These are phyloP conservation scores for Coregonus ussuriensis DNA, from an alignment of 2,797 vertebrate genomes.

Conservation along the genomic window DNA sequence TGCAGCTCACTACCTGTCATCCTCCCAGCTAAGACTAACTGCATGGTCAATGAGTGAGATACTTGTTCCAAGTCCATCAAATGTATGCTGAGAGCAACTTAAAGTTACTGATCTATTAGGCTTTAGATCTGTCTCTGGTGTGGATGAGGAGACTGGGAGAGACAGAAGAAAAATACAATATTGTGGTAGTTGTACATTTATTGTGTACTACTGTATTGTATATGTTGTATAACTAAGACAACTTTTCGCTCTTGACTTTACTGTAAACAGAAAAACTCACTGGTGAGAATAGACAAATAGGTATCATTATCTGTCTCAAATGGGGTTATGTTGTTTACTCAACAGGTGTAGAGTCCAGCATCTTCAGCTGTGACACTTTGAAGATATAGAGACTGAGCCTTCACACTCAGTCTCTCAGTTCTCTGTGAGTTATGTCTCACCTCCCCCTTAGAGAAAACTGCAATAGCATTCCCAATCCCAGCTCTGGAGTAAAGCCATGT, in stretches of 20 bases:
- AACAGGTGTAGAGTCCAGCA: slow-evolving; percentile 7
- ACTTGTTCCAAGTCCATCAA: neutral
- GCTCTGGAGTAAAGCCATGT: neutral
- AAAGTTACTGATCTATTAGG: neutral
- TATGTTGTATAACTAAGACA: neutral
- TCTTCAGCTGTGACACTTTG: neutral
- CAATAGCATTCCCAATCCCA: neutral
- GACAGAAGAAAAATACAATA: neutral
- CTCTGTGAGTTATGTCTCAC: neutral
- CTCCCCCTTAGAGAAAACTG: neutral
- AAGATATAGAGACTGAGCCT: slow-evolving; percentile 9
- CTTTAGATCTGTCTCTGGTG: neutral
- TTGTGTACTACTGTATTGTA: no score
- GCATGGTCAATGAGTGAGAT: neutral
- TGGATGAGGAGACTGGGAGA: neutral
- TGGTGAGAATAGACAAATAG: slow-evolving; percentile 5
- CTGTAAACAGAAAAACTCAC: slow-evolving; percentile 3
- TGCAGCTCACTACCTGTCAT: neutral
- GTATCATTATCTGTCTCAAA: neutral
- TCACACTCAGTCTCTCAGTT: slow-evolving; percentile 5
- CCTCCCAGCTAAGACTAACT: neutral
- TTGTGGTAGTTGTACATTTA: no score
- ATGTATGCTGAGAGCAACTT: neutral
- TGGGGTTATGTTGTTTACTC: neutral
- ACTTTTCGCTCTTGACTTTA: neutral